Evolutionary conservation across 2,113 vertebrate genomes (phyloP).

Genomic region (Genyomyrus donnyi): DNA sequence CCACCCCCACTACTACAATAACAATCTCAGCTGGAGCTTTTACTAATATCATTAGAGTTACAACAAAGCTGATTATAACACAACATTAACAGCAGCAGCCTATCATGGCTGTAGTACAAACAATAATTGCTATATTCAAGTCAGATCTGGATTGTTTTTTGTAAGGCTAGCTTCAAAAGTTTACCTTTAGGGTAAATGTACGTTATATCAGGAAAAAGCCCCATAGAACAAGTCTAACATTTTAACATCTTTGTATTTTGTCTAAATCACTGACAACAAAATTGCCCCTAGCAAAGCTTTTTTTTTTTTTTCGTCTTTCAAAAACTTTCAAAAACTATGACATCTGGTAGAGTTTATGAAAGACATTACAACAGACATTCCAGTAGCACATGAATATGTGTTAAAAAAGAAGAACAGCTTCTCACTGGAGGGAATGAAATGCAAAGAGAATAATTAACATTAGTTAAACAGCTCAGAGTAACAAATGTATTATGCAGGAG

Average conservation of each 20-base stretch:
- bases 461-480: slow-evolving; percentile 62
- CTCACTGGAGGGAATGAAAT: slow-evolving; percentile 61
- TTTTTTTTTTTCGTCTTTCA: slow-evolving; percentile 39
- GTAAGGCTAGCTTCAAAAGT: slow-evolving; percentile 15
- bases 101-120: neutral
- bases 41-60: neutral
- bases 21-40: neutral
- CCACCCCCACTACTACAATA: neutral
- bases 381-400: slow-evolving; percentile 57
- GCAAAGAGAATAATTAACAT: slow-evolving; percentile 64
- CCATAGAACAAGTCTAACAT: slow-evolving; percentile 58
- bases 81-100: neutral
- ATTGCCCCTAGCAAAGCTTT: slow-evolving; percentile 66
- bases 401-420: slow-evolving; percentile 57
- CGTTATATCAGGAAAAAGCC: slow-evolving; percentile 41
- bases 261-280: slow-evolving; percentile 74
- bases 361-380: slow-evolving; percentile 69
- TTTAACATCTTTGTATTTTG: slow-evolving; percentile 64
- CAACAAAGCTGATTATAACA: neutral
- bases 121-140: slow-evolving; percentile 3
- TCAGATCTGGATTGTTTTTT: slow-evolving; percentile 15
- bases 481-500: slow-evolving; percentile 56
- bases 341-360: slow-evolving; percentile 76
- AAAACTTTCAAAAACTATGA: slow-evolving; percentile 67
- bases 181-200: slow-evolving; percentile 59